Base-by-base conservation (phyloP, 92 coral and sea anemone genomes). In the Epizoanthus scotinus region DNA sequence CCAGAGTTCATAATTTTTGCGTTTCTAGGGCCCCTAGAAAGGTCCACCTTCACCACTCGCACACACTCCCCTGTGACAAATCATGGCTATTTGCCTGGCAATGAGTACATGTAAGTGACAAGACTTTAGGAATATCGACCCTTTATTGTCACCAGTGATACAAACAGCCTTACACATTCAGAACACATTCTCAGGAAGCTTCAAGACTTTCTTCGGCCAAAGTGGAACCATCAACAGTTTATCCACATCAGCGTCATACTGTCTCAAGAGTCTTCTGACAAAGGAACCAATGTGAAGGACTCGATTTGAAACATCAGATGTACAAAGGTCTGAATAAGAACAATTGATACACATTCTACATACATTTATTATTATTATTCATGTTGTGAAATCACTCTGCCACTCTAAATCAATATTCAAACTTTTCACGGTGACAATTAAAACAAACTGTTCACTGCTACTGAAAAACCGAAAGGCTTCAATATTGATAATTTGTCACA, bases 201-300 rank as follows among this genome's bases (percentile, higher is more conserved):
- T 38, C 68, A 22, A 84, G 69, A 25, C 56, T 84, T 84, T 31
- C 88, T n/a, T 88, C 91, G 72, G 81, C 78, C 78, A 67, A 40
- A 63, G 88, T 56, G 64, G 82, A 61, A 78, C 75, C 29, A 2
- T 34, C 13, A 21, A 49, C 25, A 63, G 71, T 87, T 91, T 92
- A 62, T 81, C 87, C 87, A 81, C 83, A 77, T 82, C 81, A 64
- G 87, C 72, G 61, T 92, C 97, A 92, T 92, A 58, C 42, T 49
- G 82, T 87, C 97, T 89, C 77, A 79, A 82, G 68, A 12, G 13
- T 24, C 68, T 56, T 75, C 81, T 40, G 47, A 75, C 44, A 75
- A 75, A 10, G 4, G 68, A 75, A 20, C 67, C 26, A 58, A 59
- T 8, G 49, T 24, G 53, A 75, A 59, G 68, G 67, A 36, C 54